Base-by-base conservation (phyloP, 2,797 vertebrate species). In the Micropoecilia bifurca region DNA sequence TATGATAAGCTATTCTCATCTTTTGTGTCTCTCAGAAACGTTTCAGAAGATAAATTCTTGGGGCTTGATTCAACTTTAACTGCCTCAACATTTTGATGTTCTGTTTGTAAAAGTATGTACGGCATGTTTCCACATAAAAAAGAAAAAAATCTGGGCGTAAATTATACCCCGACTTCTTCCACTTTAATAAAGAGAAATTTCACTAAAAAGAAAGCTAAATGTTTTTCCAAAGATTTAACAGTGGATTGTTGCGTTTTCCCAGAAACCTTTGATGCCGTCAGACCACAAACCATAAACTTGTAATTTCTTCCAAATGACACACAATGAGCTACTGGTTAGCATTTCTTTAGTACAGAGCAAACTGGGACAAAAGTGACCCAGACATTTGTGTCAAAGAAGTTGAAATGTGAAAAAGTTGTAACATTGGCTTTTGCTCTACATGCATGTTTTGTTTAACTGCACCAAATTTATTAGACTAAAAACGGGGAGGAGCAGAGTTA, bases 261-360 rank as follows among this genome's bases (percentile, higher is more conserved):
- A 87, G 85, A 78, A 73, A 86, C 83, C 84, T 87, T 82, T 80
- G 80, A 71, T 79, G 81, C 76, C 3, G 82, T 85, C 74, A 85
- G 74, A 71, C 88, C 90, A 87, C 88, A 91, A 87, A 73, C 89
- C 84, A 80, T 84, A 86, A 69, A 73, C 79, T 81, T 55, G 83
- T 80, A 77, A 89, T 78, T 85, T 84, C 71, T 82, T 86, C 66
- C 78, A 85, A 90, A 83, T 85, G 72, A 87, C 80, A 77, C 71
- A 25, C 16, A 41, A 76, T 43, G 57, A 80, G 72, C 72, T 74
- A 69, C 61, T 50, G 57, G 30, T 55, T 59, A 30, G 9, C 55
- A 36, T 28, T 61, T 84, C 74, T 78, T 61, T 20, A 74, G 10
- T 3, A 16, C 33, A 30, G n/a, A 43, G 48, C 69, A 63, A 30